These are phyloP conservation scores for Mesoligia furuncula DNA, from an alignment of 2,888 invertebrate genomes.

Conservation along the genomic window DNA sequence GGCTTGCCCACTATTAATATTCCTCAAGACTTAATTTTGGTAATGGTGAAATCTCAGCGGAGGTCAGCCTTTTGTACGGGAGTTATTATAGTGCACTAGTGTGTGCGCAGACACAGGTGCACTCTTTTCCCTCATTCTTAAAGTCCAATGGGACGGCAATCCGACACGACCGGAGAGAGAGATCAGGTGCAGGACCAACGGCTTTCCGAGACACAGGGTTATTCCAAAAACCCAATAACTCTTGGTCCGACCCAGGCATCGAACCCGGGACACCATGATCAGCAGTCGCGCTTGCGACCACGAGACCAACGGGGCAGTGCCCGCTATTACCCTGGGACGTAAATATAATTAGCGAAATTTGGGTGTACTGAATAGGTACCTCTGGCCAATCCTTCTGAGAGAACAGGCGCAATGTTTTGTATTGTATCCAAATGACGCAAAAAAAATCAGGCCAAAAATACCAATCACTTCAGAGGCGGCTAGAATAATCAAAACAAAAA, in stretches of 20 bases:
- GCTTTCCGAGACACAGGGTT: no score
- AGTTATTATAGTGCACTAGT: not conserved
- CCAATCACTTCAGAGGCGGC: slow-evolving; percentile 23
- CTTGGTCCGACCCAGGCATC: not conserved
- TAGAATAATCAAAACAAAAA: slow-evolving; percentile 49
- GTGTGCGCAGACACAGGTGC: not conserved
- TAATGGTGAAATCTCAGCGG: not conserved
- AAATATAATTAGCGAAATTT: not conserved
- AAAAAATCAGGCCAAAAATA: not conserved
- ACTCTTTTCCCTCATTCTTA: not conserved
- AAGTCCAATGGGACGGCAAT: no score
- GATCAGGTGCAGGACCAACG: no score
- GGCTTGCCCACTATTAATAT: not conserved
- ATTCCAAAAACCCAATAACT: not conserved
- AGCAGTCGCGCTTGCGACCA: not conserved
- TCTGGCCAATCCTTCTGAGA: not conserved
- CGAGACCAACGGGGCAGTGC: not conserved
- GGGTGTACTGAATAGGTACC: no score
- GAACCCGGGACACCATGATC: not conserved
- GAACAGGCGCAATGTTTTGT: not conserved
- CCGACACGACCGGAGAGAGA: no score
- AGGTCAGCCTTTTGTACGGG: not conserved
- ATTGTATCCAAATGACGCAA: not conserved
- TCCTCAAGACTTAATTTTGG: not conserved
- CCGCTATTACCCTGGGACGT: not conserved